A percentile compares a stretch with the other conserved stretches of the same genome.
These are phyloP conservation scores for Elegia similella DNA, from an alignment of 2,888 invertebrate genomes.

Conservation along the genomic window DNA sequence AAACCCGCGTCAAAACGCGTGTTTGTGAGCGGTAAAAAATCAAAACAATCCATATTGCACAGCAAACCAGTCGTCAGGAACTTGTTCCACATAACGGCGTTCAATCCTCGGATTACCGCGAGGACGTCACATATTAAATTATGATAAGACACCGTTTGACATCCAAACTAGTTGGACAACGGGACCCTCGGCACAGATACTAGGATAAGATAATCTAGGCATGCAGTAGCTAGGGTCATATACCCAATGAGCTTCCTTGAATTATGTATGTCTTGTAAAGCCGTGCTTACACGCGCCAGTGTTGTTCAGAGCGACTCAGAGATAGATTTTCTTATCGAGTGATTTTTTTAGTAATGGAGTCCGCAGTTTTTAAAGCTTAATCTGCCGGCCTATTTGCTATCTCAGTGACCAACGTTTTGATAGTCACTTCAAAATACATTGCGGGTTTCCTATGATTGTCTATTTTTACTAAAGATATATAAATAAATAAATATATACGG, in stretches of 20 bases:
- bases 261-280: constrained; percentile 7
- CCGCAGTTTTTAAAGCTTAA: too few species aligned
- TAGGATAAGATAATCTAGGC: constrained; percentile 14
- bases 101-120: constrained; percentile 2
- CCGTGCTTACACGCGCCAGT: neutral
- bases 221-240: constrained; percentile 8
- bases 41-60: neutral
- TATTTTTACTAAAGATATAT: too few species aligned
- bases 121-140: constrained; percentile 5
- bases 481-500: too few species aligned
- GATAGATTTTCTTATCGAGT: neutral
- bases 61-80: neutral
- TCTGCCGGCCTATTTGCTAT: too few species aligned
- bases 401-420: too few species aligned
- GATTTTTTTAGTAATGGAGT: too few species aligned
- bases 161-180: constrained; percentile 13
- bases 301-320: neutral
- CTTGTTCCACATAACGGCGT: constrained; percentile 6
- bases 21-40: neutral
- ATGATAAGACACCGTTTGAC: constrained; percentile 14
- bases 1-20: too few species aligned
- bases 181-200: constrained; percentile 12
- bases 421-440: too few species aligned
- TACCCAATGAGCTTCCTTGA: neutral
- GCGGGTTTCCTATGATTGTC: too few species aligned